Evolutionary conservation across 2,113 vertebrate genomes (phyloP).

Genomic region (Stigmatopora nigra): DNA sequence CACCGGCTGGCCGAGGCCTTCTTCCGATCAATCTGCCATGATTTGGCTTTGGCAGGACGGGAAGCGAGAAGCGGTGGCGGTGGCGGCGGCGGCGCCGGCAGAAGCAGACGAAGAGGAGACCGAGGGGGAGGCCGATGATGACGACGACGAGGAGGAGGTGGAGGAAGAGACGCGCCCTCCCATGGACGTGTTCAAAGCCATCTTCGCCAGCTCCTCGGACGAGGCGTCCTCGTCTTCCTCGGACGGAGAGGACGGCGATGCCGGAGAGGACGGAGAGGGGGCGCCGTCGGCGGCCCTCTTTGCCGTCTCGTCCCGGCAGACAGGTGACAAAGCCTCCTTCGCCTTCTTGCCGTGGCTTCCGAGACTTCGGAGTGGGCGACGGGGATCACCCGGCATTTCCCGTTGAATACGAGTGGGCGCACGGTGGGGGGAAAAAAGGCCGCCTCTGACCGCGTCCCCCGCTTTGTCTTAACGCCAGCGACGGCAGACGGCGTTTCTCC

Average conservation of each 20-base stretch:
- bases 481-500: background rate
- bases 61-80: slow-evolving; percentile 7
- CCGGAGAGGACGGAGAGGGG: slow-evolving; percentile 35
- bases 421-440: too few species aligned
- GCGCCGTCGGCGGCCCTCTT: slow-evolving; percentile 26
- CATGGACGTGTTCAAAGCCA: slow-evolving; percentile 94
- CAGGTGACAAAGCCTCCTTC: background rate
- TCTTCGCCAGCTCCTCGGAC: slow-evolving; percentile 88
- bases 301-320: slow-evolving; percentile 15
- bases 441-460: too few species aligned
- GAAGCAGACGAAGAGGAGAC: background rate
- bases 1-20: background rate
- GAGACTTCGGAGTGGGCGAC: too few species aligned
- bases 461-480: too few species aligned
- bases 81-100: background rate
- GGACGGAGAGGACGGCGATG: slow-evolving; percentile 68
- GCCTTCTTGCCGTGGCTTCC: too few species aligned
- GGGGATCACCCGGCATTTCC: too few species aligned
- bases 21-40: background rate
- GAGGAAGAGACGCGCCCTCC: slow-evolving; percentile 77
- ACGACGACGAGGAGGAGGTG: slow-evolving; percentile 51
- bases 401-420: too few species aligned
- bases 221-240: slow-evolving; percentile 85
- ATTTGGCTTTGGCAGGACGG: background rate
- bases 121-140: background rate